Base-by-base conservation (phyloP, 2,113 vertebrate species). In the Podocnemis expansa region DNA sequence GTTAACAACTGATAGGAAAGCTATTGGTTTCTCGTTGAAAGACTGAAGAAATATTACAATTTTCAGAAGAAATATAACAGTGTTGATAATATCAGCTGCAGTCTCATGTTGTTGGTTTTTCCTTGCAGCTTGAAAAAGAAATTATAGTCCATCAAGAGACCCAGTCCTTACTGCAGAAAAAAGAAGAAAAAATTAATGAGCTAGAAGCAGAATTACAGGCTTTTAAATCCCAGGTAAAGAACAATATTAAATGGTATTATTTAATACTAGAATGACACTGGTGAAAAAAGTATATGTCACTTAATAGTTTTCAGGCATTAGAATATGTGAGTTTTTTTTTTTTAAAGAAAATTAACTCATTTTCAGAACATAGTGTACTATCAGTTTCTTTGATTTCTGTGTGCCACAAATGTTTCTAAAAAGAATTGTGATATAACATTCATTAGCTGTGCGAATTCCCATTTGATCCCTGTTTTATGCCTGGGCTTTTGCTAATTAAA, bases 41-140 rank as follows among this genome's bases (percentile, higher is more conserved):
- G 70, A 75, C 13, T 5, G 27, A 75, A 41, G 6, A 29, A 76
- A 76, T 76, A 76, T 29, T 45, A 76, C 2, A 76, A 29, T 45
- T 43, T 45, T 76, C 10, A 45, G 41, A 76, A 76, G 41, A 8
- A 76, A 76, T 24, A 25, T 27, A 45, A 41, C 43, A 76, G 25
- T 38, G 17, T 38, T 55, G 51, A 55, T 83, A 22, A 22, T 79
- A 41, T n/a, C 29, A 75, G 41, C 6, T 43, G 16, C 21, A 70
- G 80, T 29, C 9, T 47, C 51, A 54, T 34, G 17, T 31, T 70
- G 13, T 58, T 10, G 2, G 16, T 27, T 31, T 49, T 25, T 6
- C 10, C 85, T 93, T 98, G 43, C 93, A 99, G 99, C 98, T 99
- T 97, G 99, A 99, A 95, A 99, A 99, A 95, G 99, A 99, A 97